These are phyloP conservation scores for Apis laboriosa DNA, from an alignment of 1,140 invertebrate species.

Conservation along the genomic window DNA sequence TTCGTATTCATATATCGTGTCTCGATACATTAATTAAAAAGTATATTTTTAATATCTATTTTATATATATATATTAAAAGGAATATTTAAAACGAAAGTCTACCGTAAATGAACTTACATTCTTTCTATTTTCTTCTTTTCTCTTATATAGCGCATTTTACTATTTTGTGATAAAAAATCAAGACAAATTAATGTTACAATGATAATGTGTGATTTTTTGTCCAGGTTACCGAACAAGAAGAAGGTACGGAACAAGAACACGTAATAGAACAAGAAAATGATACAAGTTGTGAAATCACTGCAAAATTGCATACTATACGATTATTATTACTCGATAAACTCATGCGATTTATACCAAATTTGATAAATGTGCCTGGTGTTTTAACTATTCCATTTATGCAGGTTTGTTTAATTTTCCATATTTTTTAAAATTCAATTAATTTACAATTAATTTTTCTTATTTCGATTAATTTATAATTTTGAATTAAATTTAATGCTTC, in stretches of 20 bases:
- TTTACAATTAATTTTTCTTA: not conserved
- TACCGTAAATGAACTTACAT: not conserved
- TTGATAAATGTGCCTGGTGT: conserved; percentile 87
- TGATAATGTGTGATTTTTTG: not conserved
- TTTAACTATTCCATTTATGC: conserved; percentile 93
- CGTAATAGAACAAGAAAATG: conserved; percentile 70
- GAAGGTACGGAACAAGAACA: conserved; percentile 64
- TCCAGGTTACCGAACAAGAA: conserved; percentile 35
- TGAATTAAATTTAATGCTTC: not conserved
- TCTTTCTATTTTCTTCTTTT: conserved; percentile 7
- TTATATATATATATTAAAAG: not conserved
- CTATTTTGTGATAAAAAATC: not conserved
- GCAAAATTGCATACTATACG: conserved; percentile 81
- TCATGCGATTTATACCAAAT: conserved; percentile 84
- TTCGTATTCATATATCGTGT: not conserved
- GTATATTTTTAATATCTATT: not conserved
- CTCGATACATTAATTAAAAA: not conserved
- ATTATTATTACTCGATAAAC: conserved; percentile 82
- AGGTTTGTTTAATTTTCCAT: conserved; percentile 80
- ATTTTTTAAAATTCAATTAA: conserved; percentile 1
- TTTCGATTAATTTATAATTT: conserved; percentile 52
- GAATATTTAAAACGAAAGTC: not conserved
- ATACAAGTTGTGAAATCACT: conserved; percentile 72
- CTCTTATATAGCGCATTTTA: not conserved
- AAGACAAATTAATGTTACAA: not conserved